Base-by-base conservation (phyloP, 23 tunicate genomes). In the Diplosoma virens region DNA sequence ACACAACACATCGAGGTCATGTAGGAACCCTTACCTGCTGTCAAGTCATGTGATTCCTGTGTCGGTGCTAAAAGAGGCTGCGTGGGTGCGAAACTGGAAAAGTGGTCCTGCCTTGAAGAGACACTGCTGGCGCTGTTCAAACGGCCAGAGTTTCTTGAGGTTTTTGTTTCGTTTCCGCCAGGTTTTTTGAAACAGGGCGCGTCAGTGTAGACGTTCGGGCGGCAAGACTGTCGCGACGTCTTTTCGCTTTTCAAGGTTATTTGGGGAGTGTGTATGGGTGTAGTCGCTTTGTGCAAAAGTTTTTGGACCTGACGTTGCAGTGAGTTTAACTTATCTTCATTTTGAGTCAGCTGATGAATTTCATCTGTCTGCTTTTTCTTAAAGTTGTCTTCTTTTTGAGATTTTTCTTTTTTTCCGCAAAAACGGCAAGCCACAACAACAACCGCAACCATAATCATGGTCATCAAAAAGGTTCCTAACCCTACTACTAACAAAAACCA, bases 241-340 rank as follows among this genome's bases (percentile, higher is more conserved):
- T 17, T 9, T 5, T 56, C 16, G 67, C 4, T 17, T 55, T 55
- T 76, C 26, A 33, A 25, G 4, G 1, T 23, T 2, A 30, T 54
- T 58, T 81, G 50, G 32, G 87, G 87, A 29, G 86, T 65, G 3
- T 63, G 46, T 1, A 61, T 33, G 18, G 86, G 86, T 1, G 87
- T 82, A 5, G 67, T 66, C 1, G 72, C 37, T 48, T 53, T 67
- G 7, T 34, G 24, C 3, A 82, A 23, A 56, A 68, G 45, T 27
- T 60, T 72, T 46, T 61, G 80, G 21, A 67, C 81, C 22, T 22
- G 64, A 2, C 81, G 64, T 27, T 66, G 33, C 25, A 82, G 34
- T 18, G 87, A 82, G 5, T 37, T 54, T 2, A 80, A 34, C 34
- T 74, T 73, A 14, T 82, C 63, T 20, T 33, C 47, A n/a, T 18